phyloP scores from a whole-genome alignment of 2,888 invertebrate species.

The Drosophila subquinaria region DNA sequence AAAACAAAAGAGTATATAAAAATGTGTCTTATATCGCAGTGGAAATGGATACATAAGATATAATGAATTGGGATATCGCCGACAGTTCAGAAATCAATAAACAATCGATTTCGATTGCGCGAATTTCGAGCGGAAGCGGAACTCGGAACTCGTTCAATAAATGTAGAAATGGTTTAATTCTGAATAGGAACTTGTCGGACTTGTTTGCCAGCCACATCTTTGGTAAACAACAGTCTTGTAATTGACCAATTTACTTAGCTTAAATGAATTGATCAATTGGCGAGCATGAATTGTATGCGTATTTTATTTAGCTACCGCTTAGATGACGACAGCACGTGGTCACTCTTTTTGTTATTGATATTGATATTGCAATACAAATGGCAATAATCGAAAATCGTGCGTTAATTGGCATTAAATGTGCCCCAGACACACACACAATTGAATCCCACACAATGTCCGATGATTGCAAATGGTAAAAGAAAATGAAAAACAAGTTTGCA shows the following conservation, averaged over 20 bases:
- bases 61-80: neutral
- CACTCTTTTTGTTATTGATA: neutral
- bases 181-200: constrained; percentile 1
- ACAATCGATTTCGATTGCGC: neutral
- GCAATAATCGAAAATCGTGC: constrained; percentile 63
- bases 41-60: too few relatives aligned
- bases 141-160: neutral
- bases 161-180: neutral
- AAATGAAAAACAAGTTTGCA: constrained; percentile 24
- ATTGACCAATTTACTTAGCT: constrained; percentile 14
- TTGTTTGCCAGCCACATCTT: neutral
- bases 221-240: constrained; percentile 11
- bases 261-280: constrained; percentile 33
- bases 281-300: neutral
- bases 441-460: constrained; percentile 29
- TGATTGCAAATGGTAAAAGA: constrained; percentile 33
- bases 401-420: constrained; percentile 72
- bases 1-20: constrained; percentile 6
- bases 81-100: too few relatives aligned
- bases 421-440: constrained; percentile 26
- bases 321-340: constrained; percentile 34
- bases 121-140: constrained; percentile 6
- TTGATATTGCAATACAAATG: constrained; percentile 23
- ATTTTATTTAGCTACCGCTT: constrained; percentile 11
- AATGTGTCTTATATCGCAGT: constrained; percentile 15